Conservation (phyloP, 2,113 vertebrate species). For the Myotis lucifugus region DNA sequence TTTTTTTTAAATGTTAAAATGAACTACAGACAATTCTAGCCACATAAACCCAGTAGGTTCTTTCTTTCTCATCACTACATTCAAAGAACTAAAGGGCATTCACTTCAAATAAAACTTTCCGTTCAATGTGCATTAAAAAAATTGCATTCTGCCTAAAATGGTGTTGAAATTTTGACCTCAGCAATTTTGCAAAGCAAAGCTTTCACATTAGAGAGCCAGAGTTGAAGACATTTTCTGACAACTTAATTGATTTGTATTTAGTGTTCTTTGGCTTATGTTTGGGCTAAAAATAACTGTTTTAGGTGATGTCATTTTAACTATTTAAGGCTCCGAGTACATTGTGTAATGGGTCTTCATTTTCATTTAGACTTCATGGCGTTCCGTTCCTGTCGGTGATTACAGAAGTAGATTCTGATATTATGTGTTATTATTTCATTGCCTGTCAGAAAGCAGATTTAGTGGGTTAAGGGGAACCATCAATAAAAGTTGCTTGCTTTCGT, state of each 20-base stretch:
- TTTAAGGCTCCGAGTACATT: neutral
- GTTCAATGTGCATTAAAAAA: constrained; percentile 61
- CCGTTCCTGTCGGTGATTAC: constrained; percentile 39
- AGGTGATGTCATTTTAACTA: constrained; percentile 65
- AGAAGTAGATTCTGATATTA: constrained; percentile 59
- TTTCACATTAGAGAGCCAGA: constrained; percentile 54
- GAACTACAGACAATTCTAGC: neutral
- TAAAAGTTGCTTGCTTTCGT: constrained; percentile 65
- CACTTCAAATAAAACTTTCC: constrained; percentile 53
- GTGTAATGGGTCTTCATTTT: neutral
- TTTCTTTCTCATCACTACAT: constrained; percentile 43
- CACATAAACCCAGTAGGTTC: neutral
- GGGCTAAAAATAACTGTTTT: constrained; percentile 59
- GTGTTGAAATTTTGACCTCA: constrained; percentile 56
- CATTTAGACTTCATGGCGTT: constrained; percentile 30
- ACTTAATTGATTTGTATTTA: constrained; percentile 75
- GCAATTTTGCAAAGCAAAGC: constrained; percentile 32
- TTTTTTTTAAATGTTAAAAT: constrained; percentile 23
- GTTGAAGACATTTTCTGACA: constrained; percentile 65
- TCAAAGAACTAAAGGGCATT: constrained; percentile 56
- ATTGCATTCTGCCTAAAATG: constrained; percentile 51
- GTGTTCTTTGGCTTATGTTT: constrained; percentile 59
- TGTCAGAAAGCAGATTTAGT: constrained; percentile 62
- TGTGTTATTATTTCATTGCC: constrained; percentile 65
- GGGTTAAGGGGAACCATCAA: constrained; percentile 56